Base-by-base conservation (phyloP, 2,113 vertebrate genomes). In the Microtus richardsoni region DNA sequence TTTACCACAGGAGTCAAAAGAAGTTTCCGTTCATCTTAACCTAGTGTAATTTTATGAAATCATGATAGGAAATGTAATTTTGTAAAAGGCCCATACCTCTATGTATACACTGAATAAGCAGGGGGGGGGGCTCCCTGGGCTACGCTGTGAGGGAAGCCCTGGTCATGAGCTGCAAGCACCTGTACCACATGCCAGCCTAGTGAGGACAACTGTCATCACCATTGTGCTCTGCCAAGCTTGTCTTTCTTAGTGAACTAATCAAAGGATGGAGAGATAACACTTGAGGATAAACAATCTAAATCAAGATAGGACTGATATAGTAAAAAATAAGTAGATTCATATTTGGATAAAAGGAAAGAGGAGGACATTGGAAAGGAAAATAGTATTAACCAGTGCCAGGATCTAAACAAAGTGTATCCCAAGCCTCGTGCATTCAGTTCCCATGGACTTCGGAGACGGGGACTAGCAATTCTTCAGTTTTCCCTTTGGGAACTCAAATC, bases 401-500 rank as follows among this genome's bases (percentile, higher is more conserved):
- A 33, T 47, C 28, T 49, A 54, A 16, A 5, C 3, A 26, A 66
- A 93, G 30, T 79, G 47, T 12, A 26, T 54, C 16, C 21, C 10
- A 49, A 26, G 14, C 11, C n/a, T 75, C 39, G 33, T 0, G 41
- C 17, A 75, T 36, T 95, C 2, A 39, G 47, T n/a, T 26, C 13
- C 83, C 30, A 47, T 47, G 54, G 41, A 16, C 5, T 17, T 74
- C 21, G 3, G 19, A 88, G 14, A 54, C 8, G 1, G 21, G 22
- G 41, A 58, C 21, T 36, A 85, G 24, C 70, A 70, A 91, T 73
- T 86, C 8, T 68, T 11, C 22, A 71, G 68, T 84, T 82, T 75
- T 64, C 85, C 39, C 47, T 36, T 10, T 41, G n/a, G 96, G 80
- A 83, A 83, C 41, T 16, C 79, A 88, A 79, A 96, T 8, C 82